Evolutionary conservation across 2,888 invertebrate genomes (phyloP).

Genomic region (Diaphora mendica): DNA sequence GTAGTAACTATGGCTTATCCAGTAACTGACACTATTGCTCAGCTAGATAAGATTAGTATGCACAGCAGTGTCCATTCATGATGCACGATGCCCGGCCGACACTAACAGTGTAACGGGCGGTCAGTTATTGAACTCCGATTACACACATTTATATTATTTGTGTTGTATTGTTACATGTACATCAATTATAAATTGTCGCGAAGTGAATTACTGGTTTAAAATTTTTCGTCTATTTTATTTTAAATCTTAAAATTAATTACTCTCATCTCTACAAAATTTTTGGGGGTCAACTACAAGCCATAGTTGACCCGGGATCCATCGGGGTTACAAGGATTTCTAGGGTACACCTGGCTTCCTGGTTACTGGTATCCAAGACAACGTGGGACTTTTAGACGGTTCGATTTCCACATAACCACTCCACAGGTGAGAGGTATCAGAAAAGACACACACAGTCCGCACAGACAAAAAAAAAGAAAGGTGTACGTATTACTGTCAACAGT

Average conservation of each 20-base stretch:
- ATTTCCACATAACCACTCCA: too few relatives aligned
- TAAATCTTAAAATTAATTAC: too few relatives aligned
- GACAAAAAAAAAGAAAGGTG: too few relatives aligned
- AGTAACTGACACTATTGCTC: background rate
- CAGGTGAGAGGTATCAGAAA: too few relatives aligned
- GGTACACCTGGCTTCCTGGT: too few relatives aligned
- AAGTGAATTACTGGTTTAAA: background rate
- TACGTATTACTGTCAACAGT: background rate
- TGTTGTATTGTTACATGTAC: slow-evolving; percentile 17
- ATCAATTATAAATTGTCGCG: background rate
- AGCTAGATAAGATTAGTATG: slow-evolving; percentile 63
- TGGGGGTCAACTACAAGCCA: background rate
- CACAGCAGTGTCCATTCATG: slow-evolving; percentile 58
- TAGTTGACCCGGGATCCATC: too few relatives aligned
- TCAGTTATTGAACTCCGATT: slow-evolving; percentile 55
- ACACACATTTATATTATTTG: slow-evolving; percentile 34
- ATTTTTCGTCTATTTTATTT: background rate
- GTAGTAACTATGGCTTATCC: slow-evolving; percentile 10
- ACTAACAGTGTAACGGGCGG: slow-evolving; percentile 52
- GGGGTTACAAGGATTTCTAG: too few relatives aligned
- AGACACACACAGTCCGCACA: too few relatives aligned
- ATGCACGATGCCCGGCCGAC: slow-evolving; percentile 57
- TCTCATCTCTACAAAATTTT: too few relatives aligned
- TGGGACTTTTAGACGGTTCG: too few relatives aligned
- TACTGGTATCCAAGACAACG: too few relatives aligned